These are phyloP conservation scores for Ispidina picta DNA, from an alignment of 2,797 vertebrate genomes.

Conservation along the genomic window DNA sequence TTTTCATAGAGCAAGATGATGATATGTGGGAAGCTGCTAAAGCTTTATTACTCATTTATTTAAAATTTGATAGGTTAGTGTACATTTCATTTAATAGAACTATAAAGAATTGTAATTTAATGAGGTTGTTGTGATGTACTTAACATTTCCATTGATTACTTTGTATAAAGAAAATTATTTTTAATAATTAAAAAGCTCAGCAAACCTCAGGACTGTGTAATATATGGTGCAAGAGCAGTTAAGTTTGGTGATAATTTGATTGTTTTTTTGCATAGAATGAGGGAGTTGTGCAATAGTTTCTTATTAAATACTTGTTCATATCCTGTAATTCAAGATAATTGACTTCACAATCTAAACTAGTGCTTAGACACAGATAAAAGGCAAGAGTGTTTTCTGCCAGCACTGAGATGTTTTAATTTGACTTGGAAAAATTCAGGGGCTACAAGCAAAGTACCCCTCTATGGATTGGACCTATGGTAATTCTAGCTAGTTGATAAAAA, in stretches of 20 bases:
- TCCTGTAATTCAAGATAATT: conserved; percentile 20
- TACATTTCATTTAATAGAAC: not conserved
- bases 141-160: not conserved
- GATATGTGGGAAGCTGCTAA: conserved; percentile 93
- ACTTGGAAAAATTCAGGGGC: not conserved
- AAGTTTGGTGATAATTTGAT: not conserved
- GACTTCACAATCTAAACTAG: not conserved
- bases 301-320: not conserved
- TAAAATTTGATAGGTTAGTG: conserved; percentile 80
- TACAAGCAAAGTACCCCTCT: not conserved
- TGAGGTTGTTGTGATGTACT: not conserved
- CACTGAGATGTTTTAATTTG: not conserved
- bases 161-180: not conserved
- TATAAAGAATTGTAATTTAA: not conserved
- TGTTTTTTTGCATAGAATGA: not conserved
- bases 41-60: conserved; percentile 81
- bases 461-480: not conserved
- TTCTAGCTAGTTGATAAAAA: not conserved
- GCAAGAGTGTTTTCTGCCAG: not conserved
- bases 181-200: not conserved
- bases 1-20: conserved; percentile 94
- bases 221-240: not conserved
- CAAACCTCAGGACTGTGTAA: not conserved
- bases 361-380: not conserved
- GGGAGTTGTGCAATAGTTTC: not conserved